These are phyloP conservation scores for Anoplolepis gracilipes DNA, from an alignment of 1,140 invertebrate species.

Conservation along the genomic window DNA sequence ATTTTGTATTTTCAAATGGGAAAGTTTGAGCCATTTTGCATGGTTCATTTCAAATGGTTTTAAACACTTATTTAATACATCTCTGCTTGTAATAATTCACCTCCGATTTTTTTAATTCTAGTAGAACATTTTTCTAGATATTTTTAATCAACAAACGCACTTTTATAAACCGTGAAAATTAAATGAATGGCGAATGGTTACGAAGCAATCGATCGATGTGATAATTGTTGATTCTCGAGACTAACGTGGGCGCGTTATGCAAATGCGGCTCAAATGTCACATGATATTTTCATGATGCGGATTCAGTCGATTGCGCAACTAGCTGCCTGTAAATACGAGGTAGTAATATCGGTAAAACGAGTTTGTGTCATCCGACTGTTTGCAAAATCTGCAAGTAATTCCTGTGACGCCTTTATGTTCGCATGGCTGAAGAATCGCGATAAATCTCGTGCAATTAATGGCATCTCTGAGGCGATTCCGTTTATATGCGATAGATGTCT, in stretches of 20 bases:
- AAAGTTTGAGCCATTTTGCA: no score
- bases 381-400: slow-evolving; percentile 37
- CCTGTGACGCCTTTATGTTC: background rate
- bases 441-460: slow-evolving; percentile 4
- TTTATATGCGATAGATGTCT: background rate
- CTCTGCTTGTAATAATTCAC: no score
- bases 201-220: slow-evolving; percentile 47
- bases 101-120: no score
- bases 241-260: slow-evolving; percentile 60
- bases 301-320: slow-evolving; percentile 22
- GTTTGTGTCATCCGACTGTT: slow-evolving; percentile 7
- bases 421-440: slow-evolving; percentile 17
- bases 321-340: slow-evolving; percentile 1
- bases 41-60: no score
- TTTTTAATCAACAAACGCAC: background rate
- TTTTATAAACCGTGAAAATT: background rate
- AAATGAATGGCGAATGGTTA: background rate
- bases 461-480: background rate
- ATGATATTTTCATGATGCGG: slow-evolving; percentile 51
- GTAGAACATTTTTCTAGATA: no score
- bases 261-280: slow-evolving; percentile 50
- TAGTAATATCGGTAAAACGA: slow-evolving; percentile 37
- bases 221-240: slow-evolving; percentile 58
- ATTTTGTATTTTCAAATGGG: no score
- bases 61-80: no score